A percentile compares a stretch with the other conserved stretches of the same genome.
phyloP scores from a whole-genome alignment of 2,888 invertebrate species.

The Mesochorus sp. region DNA sequence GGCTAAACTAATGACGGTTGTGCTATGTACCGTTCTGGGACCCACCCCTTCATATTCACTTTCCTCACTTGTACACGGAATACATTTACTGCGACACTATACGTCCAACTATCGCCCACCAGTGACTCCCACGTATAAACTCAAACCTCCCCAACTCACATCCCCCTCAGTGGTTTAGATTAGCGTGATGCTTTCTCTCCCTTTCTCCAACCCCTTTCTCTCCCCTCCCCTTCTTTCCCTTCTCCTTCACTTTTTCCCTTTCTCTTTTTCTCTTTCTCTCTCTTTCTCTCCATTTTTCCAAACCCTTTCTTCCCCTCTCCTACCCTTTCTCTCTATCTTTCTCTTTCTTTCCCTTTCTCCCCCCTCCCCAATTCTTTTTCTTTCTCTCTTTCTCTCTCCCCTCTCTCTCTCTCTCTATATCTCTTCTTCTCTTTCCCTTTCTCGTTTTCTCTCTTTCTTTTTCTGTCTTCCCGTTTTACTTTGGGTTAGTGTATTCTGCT shows the following conservation, averaged over 20 bases:
- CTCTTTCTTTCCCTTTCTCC: not conserved
- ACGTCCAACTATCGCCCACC: slow-evolving; percentile 21
- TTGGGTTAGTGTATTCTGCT: slow-evolving; percentile 34
- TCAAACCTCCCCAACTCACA: slow-evolving; percentile 34
- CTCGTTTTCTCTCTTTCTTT: no score
- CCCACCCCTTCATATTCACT: slow-evolving; percentile 39
- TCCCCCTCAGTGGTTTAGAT: slow-evolving; percentile 56
- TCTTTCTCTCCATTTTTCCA: not conserved
- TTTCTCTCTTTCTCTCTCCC: slow-evolving; percentile 14
- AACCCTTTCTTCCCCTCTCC: no score
- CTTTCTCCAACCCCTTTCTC: not conserved
- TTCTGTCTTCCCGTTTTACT: slow-evolving; percentile 6
- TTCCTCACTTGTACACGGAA: slow-evolving; percentile 31
- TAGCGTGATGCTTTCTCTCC: slow-evolving; percentile 65
- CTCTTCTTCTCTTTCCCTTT: not conserved
- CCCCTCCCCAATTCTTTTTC: slow-evolving; percentile 2
- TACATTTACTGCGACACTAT: slow-evolving; percentile 22
- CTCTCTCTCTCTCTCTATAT: slow-evolving; percentile 43
- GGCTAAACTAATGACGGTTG: slow-evolving; percentile 75
- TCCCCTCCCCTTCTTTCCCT: slow-evolving; percentile 4
- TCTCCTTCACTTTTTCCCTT: no score
- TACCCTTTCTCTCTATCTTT: slow-evolving; percentile 52
- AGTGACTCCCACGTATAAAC: slow-evolving; percentile 29
- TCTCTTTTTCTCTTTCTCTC: slow-evolving; percentile 28
- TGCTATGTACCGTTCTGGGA: slow-evolving; percentile 49